Evolutionary conservation across 1,140 invertebrate genomes (phyloP).

Genomic region (Drosophila sp.): DNA sequence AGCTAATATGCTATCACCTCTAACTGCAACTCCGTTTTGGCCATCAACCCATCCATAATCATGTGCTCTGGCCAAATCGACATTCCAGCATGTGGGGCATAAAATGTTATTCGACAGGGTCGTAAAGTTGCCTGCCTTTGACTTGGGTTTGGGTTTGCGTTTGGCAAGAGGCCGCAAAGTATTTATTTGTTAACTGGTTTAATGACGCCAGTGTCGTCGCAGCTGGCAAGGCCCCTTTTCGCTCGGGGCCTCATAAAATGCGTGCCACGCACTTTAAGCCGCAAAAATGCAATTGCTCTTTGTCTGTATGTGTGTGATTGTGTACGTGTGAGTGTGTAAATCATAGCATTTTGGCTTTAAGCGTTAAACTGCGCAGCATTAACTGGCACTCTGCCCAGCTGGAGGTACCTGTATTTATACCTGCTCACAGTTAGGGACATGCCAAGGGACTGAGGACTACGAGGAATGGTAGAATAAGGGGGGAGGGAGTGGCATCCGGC

Average conservation of each 20-base stretch:
- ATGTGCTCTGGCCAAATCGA: constrained; percentile 17
- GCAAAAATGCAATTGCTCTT: constrained; percentile 66
- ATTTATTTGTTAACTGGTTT: constrained; percentile 83
- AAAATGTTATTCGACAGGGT: constrained; percentile 35
- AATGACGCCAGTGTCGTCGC: constrained; percentile 68
- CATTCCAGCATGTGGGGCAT: constrained; percentile 26
- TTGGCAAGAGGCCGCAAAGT: constrained; percentile 50
- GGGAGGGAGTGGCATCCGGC: constrained; percentile 2
- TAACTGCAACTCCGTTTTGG: not conserved
- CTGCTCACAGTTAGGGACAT: constrained; percentile 46
- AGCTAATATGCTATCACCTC: not conserved
- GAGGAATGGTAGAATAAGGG: not conserved
- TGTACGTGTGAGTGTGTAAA: constrained; percentile 68
- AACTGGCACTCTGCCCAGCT: constrained; percentile 67
- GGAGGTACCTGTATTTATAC: constrained; percentile 3
- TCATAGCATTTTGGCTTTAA: constrained; percentile 81
- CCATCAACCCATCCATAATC: not conserved
- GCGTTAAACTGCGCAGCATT: constrained; percentile 78
- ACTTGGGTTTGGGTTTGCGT: constrained; percentile 5
- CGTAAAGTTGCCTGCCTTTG: constrained; percentile 35
- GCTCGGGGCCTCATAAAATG: constrained; percentile 58
- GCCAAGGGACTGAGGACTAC: not conserved
- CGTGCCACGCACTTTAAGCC: constrained; percentile 72
- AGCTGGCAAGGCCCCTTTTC: constrained; percentile 35
- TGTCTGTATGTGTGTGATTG: constrained; percentile 31